Conservation (phyloP, 2,888 invertebrate species). For the Cheilosia vernalis region DNA sequence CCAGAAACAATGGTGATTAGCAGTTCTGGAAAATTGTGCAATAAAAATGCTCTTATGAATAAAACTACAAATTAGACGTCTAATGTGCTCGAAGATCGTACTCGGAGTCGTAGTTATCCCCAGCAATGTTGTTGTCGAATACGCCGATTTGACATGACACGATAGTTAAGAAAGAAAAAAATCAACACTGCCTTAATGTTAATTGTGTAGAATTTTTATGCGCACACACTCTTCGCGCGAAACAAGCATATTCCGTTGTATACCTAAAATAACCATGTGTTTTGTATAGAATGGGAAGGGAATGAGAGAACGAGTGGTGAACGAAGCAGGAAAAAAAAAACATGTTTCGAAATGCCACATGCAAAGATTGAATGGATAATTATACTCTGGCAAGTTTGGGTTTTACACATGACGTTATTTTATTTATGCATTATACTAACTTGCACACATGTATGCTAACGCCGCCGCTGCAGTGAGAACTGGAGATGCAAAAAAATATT, state of each 20-base stretch:
- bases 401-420: constrained; percentile 62
- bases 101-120: constrained; percentile 1
- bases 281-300: constrained; percentile 66
- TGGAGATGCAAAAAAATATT: constrained; percentile 27
- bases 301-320: constrained; percentile 50
- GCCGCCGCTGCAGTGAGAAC: not conserved
- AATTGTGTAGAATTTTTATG: constrained; percentile 33
- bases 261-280: constrained; percentile 51
- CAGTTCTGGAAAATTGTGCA: constrained; percentile 59
- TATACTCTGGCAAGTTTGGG: constrained; percentile 65
- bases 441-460: constrained; percentile 7
- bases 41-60: constrained; percentile 48
- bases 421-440: constrained; percentile 55
- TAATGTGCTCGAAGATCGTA: constrained; percentile 39
- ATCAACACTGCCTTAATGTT: constrained; percentile 9
- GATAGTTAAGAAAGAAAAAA: not conserved
- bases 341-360: constrained; percentile 70
- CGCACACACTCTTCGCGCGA: constrained; percentile 27
- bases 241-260: constrained; percentile 18
- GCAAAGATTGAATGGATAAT: constrained; percentile 73
- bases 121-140: constrained; percentile 12
- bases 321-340: constrained; percentile 42
- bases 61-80: constrained; percentile 42
- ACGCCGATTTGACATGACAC: constrained; percentile 32
- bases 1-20: constrained; percentile 47